Base-by-base conservation (phyloP, 1,140 invertebrate genomes). In the Lethrus apterus region DNA sequence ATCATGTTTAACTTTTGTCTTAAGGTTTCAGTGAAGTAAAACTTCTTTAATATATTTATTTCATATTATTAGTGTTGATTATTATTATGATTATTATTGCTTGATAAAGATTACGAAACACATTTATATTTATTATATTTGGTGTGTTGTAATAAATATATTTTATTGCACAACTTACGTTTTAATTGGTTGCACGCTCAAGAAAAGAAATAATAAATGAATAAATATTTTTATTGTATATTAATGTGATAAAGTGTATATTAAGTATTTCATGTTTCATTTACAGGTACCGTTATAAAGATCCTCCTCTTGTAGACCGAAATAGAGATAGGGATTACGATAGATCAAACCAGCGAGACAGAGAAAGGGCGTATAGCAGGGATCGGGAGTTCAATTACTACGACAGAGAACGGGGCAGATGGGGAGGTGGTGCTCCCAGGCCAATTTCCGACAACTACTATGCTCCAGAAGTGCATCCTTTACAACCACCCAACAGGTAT, bases 231-330 rank as follows among this genome's bases (percentile, higher is more conserved):
- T n/a, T n/a, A n/a, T n/a, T n/a, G n/a, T n/a, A n/a, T n/a, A n/a
- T n/a, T n/a, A n/a, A n/a, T 26, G 23, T 7, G n/a, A 26, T 26
- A 26, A 26, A 7, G 5, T 26, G 5, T 26, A 8, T 33, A 33
- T 33, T 9, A 33, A 41, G 19, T 24, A 26, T 30, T 48, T 35
- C 30, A 18, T 32, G 31, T 50, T 50, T 2, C 50, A 47, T 15
- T 35, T 50, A 13, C 44, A 52, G 52, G 30, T 54, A 58, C 40
- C 49, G 56, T 7, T 53, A 56, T 32, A 55, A 56, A 34, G 55
- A 52, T 9, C 14, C 24, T 13, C n/a, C 36, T 18, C 7, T 29
- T 2, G 2, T 17, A 31, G 42, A 50, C 10, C 21, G 42, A 31
- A 54, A 41, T 10, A 66, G 51, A 21, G 53, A 55, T 10, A 34